A percentile compares a stretch with the other conserved stretches of the same genome.
These are phyloP conservation scores for Astropecten irregularis DNA, from an alignment of 53 echinoderm and acorn worm genomes.

Conservation along the genomic window DNA sequence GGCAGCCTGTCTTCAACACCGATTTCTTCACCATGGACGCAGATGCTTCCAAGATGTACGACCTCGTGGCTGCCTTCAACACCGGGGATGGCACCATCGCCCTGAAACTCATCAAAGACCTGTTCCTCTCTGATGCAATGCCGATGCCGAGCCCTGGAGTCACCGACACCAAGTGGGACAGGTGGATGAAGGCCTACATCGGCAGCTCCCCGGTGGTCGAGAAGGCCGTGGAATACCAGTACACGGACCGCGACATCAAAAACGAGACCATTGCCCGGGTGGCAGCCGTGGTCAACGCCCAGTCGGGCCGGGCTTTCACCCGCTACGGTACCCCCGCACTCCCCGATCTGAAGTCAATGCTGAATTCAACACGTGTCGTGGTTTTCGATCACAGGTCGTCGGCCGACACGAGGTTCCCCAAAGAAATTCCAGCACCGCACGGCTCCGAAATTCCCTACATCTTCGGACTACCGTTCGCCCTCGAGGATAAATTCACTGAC, in stretches of 20 bases:
- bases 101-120: neutral
- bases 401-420: neutral
- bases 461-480: conserved; percentile 73
- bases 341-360: neutral
- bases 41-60: neutral
- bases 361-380: neutral
- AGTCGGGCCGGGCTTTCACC: neutral
- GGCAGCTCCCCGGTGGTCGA: neutral
- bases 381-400: conserved; percentile 28
- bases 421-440: conserved; percentile 18
- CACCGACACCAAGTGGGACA: neutral
- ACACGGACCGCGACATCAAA: neutral
- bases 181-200: neutral
- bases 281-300: conserved; percentile 10
- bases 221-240: neutral
- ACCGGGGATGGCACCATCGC: conserved; percentile 10
- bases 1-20: neutral
- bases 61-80: neutral
- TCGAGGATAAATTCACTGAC: conserved; percentile 24
- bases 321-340: neutral
- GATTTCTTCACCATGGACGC: neutral
- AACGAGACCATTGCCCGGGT: conserved; percentile 3
- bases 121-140: neutral
- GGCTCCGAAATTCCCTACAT: conserved; percentile 67
- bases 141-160: neutral